Percentiles rank a stretch among this genome's conserved stretches.
phyloP scores from a whole-genome alignment of 2,888 invertebrate species.

The Ceriagrion tenellum region DNA sequence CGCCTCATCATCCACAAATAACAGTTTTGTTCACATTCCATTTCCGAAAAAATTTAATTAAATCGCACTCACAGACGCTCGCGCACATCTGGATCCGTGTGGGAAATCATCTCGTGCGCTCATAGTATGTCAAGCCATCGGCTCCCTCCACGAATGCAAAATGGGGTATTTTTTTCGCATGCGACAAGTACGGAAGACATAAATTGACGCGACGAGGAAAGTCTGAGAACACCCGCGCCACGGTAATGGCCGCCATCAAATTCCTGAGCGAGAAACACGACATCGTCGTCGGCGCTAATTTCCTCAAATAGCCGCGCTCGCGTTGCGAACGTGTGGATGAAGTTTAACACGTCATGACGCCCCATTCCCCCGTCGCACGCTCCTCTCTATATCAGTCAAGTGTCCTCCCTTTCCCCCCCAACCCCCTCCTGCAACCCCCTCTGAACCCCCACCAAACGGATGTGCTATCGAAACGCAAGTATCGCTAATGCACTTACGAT shows the following conservation, averaged over 20 bases:
- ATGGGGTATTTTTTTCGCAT: neutral
- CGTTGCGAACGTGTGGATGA: neutral
- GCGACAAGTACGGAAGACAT: neutral
- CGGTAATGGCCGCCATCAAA: constrained; percentile 20
- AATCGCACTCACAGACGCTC: neutral
- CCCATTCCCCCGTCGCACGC: too few relatives aligned
- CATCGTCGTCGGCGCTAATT: constrained; percentile 34
- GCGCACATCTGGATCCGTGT: neutral
- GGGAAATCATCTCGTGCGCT: neutral
- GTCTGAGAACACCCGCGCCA: too few relatives aligned
- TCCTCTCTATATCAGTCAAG: too few relatives aligned
- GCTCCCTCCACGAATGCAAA: neutral
- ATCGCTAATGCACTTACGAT: too few relatives aligned
- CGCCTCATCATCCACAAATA: neutral
- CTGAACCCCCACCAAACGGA: too few relatives aligned
- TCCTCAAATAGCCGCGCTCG: neutral
- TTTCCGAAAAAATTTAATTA: neutral
- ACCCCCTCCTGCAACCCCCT: too few relatives aligned
- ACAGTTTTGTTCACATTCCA: neutral
- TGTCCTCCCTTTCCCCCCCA: neutral
- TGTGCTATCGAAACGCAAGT: too few relatives aligned
- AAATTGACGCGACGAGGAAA: neutral
- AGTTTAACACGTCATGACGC: constrained; percentile 16
- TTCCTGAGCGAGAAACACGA: constrained; percentile 36
- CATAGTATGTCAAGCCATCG: neutral